Evolutionary conservation across 2,888 invertebrate species (phyloP).

Genomic region (Pammene aurita): DNA sequence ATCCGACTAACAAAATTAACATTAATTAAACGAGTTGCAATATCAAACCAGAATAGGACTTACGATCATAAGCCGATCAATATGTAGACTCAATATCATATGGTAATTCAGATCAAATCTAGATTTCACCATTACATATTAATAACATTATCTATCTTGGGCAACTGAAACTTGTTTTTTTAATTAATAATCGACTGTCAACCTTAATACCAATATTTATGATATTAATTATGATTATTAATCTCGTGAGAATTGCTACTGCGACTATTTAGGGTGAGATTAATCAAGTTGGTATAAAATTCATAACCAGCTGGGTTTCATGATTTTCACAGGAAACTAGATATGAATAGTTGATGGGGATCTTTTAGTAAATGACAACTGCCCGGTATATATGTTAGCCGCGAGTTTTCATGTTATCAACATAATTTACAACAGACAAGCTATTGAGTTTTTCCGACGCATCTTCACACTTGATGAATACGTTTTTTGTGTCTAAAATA

Average conservation of each 20-base stretch:
- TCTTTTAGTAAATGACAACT: neutral
- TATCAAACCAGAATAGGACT: conserved; percentile 13
- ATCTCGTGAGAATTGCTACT: conserved; percentile 8
- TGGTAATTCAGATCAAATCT: conserved; percentile 22
- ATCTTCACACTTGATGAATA: too few relatives aligned
- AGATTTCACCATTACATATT: conserved; percentile 29
- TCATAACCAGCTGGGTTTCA: neutral
- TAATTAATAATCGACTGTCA: conserved; percentile 30
- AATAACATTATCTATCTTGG: conserved; percentile 25
- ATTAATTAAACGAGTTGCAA: conserved; percentile 10
- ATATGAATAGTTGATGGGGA: neutral
- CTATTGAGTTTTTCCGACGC: too few relatives aligned
- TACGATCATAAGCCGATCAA: conserved; percentile 26
- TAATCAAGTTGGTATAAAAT: conserved; percentile 15
- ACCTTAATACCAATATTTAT: conserved; percentile 24
- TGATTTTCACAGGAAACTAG: conserved; percentile 2
- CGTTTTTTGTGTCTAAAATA: too few relatives aligned
- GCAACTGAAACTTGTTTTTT: conserved; percentile 20
- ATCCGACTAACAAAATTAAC: neutral
- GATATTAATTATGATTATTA: conserved; percentile 11
- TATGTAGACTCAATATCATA: conserved; percentile 13
- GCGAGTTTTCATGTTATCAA: too few relatives aligned
- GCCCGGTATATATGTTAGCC: neutral
- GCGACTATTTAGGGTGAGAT: conserved; percentile 13
- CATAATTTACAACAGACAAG: too few relatives aligned